Base-by-base conservation (phyloP, 2,113 vertebrate genomes). In the Cyanocitta stelleri region DNA sequence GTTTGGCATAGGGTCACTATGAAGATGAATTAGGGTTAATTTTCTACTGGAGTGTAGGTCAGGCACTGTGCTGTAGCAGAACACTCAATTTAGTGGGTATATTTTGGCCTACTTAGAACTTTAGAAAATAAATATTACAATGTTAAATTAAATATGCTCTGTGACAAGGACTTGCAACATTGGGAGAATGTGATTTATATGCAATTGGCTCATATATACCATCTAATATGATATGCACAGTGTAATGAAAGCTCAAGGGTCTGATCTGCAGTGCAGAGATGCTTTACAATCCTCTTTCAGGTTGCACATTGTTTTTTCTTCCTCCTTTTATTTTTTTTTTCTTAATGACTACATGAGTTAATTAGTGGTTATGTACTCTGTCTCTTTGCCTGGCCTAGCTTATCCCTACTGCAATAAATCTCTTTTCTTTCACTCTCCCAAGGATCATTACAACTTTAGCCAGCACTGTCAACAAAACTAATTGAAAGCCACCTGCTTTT, bases 361-460 rank as follows among this genome's bases (percentile, higher is more conserved):
- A 97, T 97, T 96, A 92, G 90, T 77, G 83, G 89, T 93, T 97
- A 91, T 95, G 93, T 92, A 87, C 92, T 96, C 93, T 95, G 95
- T 89, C 94, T 95, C 83, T 89, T 93, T 96, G 78, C 86, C 74
- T 96, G 90, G 78, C 95, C 83, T 90, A 77, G 71, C 87, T 96
- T 96, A 90, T 62, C 64, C 90, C 69, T 69, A 48, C 77, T 54
- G 61, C 74, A 88, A 83, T 96, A 95, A 96, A 95, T 95, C 86
- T 96, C 77, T 49, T 74, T 89, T 87, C 74, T 77, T 82, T 52
- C 44, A 23, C 21, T 51, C 64, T 90, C 91, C 73, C 92, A 92
- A 87, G 79, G 87, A 95, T 96, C 92, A 95, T 96, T 98, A 96
- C 69, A 97, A 97, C 81, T 89, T 97, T 93, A 96, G 83, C 61